A percentile compares a stretch with the other conserved stretches of the same genome.
Evolutionary conservation across 2,888 invertebrate species (phyloP).

Genomic region (Dicyrtoma fusca): DNA sequence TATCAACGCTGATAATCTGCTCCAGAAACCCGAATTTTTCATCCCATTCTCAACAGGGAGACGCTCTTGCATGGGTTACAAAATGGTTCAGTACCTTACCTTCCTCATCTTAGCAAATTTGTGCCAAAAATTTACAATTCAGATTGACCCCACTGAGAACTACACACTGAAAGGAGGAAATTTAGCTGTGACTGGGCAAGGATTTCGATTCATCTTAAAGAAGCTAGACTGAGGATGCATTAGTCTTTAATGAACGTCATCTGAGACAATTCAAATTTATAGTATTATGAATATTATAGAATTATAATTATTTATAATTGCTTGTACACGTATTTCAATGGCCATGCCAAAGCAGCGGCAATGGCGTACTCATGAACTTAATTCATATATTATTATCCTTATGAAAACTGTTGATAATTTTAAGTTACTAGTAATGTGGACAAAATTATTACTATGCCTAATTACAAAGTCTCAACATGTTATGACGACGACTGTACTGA

Average conservation of each 20-base stretch:
- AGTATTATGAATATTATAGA: slow-evolving; percentile 21
- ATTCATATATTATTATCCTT: neutral
- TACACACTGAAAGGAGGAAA: slow-evolving; percentile 65
- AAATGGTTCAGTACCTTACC: slow-evolving; percentile 76
- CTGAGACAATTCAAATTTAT: slow-evolving; percentile 15
- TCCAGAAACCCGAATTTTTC: slow-evolving; percentile 72
- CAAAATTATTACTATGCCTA: no score
- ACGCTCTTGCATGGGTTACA: slow-evolving; percentile 83
- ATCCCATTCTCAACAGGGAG: slow-evolving; percentile 82
- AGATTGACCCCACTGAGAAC: slow-evolving; percentile 63
- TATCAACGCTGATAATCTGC: slow-evolving; percentile 62
- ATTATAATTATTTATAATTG: slow-evolving; percentile 6
- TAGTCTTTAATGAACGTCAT: neutral
- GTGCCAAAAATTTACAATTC: slow-evolving; percentile 71
- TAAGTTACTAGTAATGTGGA: neutral
- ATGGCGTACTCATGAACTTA: neutral
- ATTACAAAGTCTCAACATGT: no score
- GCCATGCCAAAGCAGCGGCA: neutral
- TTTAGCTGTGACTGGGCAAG: slow-evolving; percentile 64
- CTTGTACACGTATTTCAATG: neutral
- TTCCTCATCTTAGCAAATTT: slow-evolving; percentile 64
- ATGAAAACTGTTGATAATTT: neutral
- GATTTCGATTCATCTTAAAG: slow-evolving; percentile 64
- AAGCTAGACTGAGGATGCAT: slow-evolving; percentile 29
- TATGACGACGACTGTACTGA: no score